A percentile compares a stretch with the other conserved stretches of the same genome.
phyloP scores from a whole-genome alignment of 2,888 invertebrate species.

The Taenaris catops region DNA sequence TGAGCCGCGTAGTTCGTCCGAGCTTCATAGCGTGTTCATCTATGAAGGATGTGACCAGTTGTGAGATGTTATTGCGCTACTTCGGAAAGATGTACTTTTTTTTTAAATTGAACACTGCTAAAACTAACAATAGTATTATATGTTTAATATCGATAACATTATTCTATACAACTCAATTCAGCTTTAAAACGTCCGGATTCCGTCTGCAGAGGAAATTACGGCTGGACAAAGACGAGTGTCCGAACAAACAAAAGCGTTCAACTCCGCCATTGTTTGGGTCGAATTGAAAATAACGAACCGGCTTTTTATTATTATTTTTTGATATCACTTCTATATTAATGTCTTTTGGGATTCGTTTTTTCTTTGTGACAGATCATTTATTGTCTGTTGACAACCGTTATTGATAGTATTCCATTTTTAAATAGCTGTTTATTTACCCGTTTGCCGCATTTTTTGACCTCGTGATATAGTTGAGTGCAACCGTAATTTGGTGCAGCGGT shows the following conservation, averaged over 20 bases:
- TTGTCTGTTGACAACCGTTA: slow-evolving; percentile 3
- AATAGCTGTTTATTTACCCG: no score
- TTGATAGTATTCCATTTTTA: no score
- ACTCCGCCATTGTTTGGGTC: slow-evolving; percentile 30
- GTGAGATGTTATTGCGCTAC: background rate
- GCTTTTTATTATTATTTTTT: slow-evolving; percentile 21
- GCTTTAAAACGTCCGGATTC: slow-evolving; percentile 20
- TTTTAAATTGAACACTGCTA: no score
- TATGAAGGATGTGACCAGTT: no score
- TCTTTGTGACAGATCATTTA: slow-evolving; percentile 9
- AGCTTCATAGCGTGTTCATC: no score
- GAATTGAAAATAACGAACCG: slow-evolving; percentile 32
- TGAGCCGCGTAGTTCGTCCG: no score
- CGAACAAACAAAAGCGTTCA: slow-evolving; percentile 32
- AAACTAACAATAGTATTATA: no score
- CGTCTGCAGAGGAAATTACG: slow-evolving; percentile 35
- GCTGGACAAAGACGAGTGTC: slow-evolving; percentile 32
- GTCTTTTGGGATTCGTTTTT: slow-evolving; percentile 11
- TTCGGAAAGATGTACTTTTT: no score
- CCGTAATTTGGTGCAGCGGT: no score
- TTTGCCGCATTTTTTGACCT: no score
- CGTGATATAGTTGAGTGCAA: no score
- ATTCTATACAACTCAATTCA: slow-evolving; percentile 18
- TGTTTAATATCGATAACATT: no score
- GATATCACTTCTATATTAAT: slow-evolving; percentile 23